Evolutionary conservation across 2,888 invertebrate species (phyloP).

Genomic region (Zonitis immaculata): DNA sequence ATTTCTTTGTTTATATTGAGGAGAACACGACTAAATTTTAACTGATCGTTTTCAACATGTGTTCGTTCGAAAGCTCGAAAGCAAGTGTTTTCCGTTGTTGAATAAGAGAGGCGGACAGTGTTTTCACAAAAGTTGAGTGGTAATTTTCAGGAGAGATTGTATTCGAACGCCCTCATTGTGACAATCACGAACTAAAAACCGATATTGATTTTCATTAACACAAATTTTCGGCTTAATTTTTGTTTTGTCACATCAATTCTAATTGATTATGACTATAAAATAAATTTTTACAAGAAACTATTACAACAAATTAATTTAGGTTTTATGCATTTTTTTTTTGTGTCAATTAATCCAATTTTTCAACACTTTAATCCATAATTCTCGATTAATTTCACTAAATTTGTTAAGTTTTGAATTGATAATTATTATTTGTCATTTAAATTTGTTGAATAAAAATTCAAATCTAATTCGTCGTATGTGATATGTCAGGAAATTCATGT

Average conservation of each 20-base stretch:
- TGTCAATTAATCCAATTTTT: too few species aligned
- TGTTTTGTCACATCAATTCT: not conserved
- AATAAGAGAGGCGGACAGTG: slow-evolving; percentile 14
- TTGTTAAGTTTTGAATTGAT: too few species aligned
- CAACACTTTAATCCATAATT: too few species aligned
- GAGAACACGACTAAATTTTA: slow-evolving; percentile 28
- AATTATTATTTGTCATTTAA: too few species aligned
- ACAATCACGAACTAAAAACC: slow-evolving; percentile 8
- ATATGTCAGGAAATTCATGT: not conserved
- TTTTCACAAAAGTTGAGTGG: slow-evolving; percentile 13
- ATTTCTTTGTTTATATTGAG: slow-evolving; percentile 14
- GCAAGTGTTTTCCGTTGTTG: slow-evolving; percentile 21
- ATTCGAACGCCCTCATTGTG: slow-evolving; percentile 23
- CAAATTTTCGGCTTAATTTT: slow-evolving; percentile 2
- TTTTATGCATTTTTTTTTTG: too few species aligned
- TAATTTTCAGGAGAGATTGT: slow-evolving; percentile 10
- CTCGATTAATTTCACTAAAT: too few species aligned
- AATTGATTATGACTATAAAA: not conserved
- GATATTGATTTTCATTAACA: slow-evolving; percentile 14
- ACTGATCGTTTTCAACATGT: slow-evolving; percentile 23
- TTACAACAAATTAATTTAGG: too few species aligned
- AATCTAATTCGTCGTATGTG: too few species aligned
- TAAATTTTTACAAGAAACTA: not conserved
- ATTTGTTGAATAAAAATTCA: too few species aligned
- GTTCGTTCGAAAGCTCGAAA: slow-evolving; percentile 22